Conservation (phyloP, 1,140 invertebrate species). For the Nilaparvata lugens region DNA sequence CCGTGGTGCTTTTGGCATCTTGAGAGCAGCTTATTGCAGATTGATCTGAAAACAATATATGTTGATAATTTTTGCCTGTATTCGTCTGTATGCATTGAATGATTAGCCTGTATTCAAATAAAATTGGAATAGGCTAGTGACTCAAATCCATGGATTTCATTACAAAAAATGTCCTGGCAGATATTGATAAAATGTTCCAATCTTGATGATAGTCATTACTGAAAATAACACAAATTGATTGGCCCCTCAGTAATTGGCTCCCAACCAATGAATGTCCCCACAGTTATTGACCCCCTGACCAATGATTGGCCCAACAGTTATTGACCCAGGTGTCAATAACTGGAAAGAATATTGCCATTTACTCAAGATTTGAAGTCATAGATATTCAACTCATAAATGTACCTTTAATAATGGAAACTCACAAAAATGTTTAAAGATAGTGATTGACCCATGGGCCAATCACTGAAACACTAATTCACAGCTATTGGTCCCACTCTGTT, state of each 20-base stretch:
- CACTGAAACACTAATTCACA: not conserved
- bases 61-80: not conserved
- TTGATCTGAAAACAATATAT: conserved; percentile 2
- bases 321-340: not conserved
- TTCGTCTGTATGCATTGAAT: not conserved
- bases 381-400: not conserved
- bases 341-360: not conserved
- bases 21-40: not conserved
- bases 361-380: not conserved
- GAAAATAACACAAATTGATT: too few relatives aligned
- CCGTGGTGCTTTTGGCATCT: not conserved
- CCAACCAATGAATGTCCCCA: too few relatives aligned
- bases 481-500: not conserved
- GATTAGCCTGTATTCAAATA: not conserved
- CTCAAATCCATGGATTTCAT: not conserved
- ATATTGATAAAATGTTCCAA: too few relatives aligned
- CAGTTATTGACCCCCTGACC: too few relatives aligned
- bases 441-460: not conserved
- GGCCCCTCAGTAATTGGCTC: too few relatives aligned
- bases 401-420: not conserved
- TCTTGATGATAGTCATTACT: too few relatives aligned
- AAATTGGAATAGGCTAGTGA: not conserved
- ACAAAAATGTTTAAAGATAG: not conserved
- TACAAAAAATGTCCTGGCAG: not conserved
- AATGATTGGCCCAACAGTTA: not conserved